Evolutionary conservation across 53 echinoderm and acorn worm species (phyloP).

Genomic region (Hippasteria phrygiana): DNA sequence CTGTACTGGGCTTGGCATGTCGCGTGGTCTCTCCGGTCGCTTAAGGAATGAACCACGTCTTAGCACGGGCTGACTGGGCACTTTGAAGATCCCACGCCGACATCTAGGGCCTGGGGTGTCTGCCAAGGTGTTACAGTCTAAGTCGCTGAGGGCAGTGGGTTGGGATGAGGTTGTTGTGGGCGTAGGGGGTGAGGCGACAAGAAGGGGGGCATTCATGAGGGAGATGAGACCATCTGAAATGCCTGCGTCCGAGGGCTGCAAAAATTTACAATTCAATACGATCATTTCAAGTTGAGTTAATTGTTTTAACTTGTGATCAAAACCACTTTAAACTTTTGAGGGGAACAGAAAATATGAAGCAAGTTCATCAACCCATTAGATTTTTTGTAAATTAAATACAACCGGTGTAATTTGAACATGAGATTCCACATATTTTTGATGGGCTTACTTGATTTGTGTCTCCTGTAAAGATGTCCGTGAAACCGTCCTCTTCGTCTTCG

Average conservation of each 20-base stretch:
- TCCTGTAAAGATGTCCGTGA: slow-evolving; percentile 83
- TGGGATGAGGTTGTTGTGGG: neutral
- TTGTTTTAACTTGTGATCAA: too few species aligned
- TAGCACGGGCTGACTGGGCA: slow-evolving; percentile 89
- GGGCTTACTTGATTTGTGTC: slow-evolving; percentile 82
- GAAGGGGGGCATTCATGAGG: slow-evolving; percentile 56
- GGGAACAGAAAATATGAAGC: too few species aligned
- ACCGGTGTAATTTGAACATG: neutral
- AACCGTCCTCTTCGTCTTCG: slow-evolving; percentile 86
- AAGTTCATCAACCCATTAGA: too few species aligned
- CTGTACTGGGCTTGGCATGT: slow-evolving; percentile 84
- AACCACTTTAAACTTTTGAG: too few species aligned
- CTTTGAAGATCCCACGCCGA: slow-evolving; percentile 86
- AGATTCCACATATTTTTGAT: neutral
- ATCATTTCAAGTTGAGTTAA: too few species aligned
- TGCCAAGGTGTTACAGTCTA: slow-evolving; percentile 82
- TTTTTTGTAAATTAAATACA: too few species aligned
- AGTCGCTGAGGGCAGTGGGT: neutral
- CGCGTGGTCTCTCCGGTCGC: slow-evolving; percentile 84
- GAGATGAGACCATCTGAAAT: slow-evolving; percentile 9
- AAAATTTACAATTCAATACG: neutral
- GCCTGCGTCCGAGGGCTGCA: slow-evolving; percentile 5
- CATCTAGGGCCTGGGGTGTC: slow-evolving; percentile 84
- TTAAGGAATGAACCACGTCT: slow-evolving; percentile 78
- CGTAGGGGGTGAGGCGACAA: slow-evolving; percentile 48